phyloP scores from a whole-genome alignment of 2,888 invertebrate species.

The Ophion costatus region DNA sequence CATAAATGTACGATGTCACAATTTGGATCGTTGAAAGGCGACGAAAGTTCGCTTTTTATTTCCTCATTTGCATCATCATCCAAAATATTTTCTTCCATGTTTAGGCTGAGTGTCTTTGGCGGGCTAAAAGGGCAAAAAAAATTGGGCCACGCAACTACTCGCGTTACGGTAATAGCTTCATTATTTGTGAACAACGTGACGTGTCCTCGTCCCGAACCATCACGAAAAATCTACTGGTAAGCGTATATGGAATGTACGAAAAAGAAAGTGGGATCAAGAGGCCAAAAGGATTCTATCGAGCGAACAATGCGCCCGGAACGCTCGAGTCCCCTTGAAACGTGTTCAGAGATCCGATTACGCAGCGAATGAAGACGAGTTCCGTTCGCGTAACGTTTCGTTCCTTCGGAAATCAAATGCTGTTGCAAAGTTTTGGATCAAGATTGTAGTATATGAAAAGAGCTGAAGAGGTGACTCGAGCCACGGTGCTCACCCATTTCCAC shows the following conservation, averaged over 20 bases:
- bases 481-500: not conserved
- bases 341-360: constrained; percentile 52
- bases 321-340: constrained; percentile 40
- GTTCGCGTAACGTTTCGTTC: constrained; percentile 38
- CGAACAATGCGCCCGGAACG: constrained; percentile 22
- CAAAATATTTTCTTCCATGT: too few relatives aligned
- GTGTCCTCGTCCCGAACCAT: not conserved
- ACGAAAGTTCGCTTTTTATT: too few relatives aligned
- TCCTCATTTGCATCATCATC: too few relatives aligned
- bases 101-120: too few relatives aligned
- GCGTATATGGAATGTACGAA: not conserved
- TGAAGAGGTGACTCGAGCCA: not conserved
- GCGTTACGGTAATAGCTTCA: not conserved
- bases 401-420: constrained; percentile 33
- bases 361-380: constrained; percentile 29
- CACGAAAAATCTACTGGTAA: not conserved
- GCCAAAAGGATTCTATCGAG: constrained; percentile 24
- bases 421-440: constrained; percentile 28
- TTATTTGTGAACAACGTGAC: not conserved
- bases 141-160: too few relatives aligned
- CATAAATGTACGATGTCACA: too few relatives aligned
- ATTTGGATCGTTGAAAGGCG: too few relatives aligned
- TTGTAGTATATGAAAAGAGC: not conserved
- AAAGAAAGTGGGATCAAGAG: not conserved
- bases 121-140: too few relatives aligned